Base-by-base conservation (phyloP, 1,140 invertebrate species). In the Drosophila pseudoananassae region DNA sequence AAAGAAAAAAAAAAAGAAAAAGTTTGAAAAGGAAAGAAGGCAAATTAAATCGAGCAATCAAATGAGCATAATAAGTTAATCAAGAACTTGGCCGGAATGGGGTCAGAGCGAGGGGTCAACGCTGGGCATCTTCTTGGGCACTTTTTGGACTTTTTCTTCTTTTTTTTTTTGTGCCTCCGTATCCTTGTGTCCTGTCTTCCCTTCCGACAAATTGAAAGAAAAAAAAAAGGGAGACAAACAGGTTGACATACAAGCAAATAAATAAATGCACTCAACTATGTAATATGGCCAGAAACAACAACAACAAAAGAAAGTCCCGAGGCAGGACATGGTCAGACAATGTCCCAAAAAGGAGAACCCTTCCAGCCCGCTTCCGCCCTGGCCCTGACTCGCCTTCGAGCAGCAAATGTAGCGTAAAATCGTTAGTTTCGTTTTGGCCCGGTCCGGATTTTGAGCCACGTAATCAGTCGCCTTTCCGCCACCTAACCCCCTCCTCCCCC, bases 21-120 rank as follows among this genome's bases (percentile, higher is more conserved):
- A 36, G 55, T 20, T n/a, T 40, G 36, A 54, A 59, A 31, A 51
- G 40, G 66, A 49, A 47, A 46, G 31, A 31, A 78, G 78, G 82
- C 68, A 82, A 87, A 87, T 82, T 82, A 87, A 87, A 88, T 87
- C 83, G 82, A 82, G 82, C 82, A 87, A 87, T 87, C 82, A 87
- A 87, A 87, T 88, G 82, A 87, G 85, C 82, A 88, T 87, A 87
- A 87, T 87, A 88, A 85, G 82, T 87, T 87, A 87, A 87, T 87
- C 82, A 87, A 87, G 83, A 88, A 78, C 70, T 76, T 85, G 63
- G 72, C 54, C 64, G 50, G n/a, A n/a, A n/a, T n/a, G n/a, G n/a
- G n/a, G n/a, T n/a, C n/a, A n/a, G n/a, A 17, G 20, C 2, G 20
- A 20, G 20, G 20, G 20, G n/a, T n/a, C 20, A 20, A 20, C 20